Evolutionary conservation across 2,888 invertebrate genomes (phyloP).

Genomic region (Scotopteryx bipunctaria): DNA sequence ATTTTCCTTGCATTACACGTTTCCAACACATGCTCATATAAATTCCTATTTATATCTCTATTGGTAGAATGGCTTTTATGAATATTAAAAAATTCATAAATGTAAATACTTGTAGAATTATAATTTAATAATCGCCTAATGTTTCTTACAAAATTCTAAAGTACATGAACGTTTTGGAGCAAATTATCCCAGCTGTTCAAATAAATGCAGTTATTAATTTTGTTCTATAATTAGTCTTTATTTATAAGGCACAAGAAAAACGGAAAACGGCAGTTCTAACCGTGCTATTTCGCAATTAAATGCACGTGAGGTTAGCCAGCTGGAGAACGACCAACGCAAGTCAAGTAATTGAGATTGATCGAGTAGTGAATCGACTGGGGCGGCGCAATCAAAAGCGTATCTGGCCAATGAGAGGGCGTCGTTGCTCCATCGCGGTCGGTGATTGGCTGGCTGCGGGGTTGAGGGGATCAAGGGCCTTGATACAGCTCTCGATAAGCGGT

Average conservation of each 20-base stretch:
- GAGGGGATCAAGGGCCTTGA: conserved; percentile 76
- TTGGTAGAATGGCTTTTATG: conserved; percentile 17
- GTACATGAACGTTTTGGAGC: not conserved
- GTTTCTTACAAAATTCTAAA: conserved; percentile 9
- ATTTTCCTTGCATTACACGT: conserved; percentile 51
- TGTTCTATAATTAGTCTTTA: conserved; percentile 26
- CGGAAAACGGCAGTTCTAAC: conserved; percentile 28
- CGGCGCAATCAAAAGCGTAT: conserved; percentile 81
- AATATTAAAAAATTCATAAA: conserved; percentile 8
- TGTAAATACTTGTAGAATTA: too few relatives aligned
- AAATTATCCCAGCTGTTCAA: conserved; percentile 13
- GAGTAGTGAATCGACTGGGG: conserved; percentile 76
- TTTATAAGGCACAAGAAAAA: conserved; percentile 28
- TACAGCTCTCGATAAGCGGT: conserved; percentile 78
- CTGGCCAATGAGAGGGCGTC: conserved; percentile 71
- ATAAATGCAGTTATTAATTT: conserved; percentile 18
- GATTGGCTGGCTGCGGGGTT: conserved; percentile 73
- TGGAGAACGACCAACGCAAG: conserved; percentile 62
- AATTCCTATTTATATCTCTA: conserved; percentile 48
- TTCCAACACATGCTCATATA: conserved; percentile 50
- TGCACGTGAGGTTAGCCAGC: conserved; percentile 49
- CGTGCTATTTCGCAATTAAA: conserved; percentile 49
- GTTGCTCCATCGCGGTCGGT: conserved; percentile 50
- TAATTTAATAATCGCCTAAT: too few relatives aligned
- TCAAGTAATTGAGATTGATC: conserved; percentile 79